These are phyloP conservation scores for Micropterix aruncella DNA, from an alignment of 2,888 invertebrate species.

Conservation along the genomic window DNA sequence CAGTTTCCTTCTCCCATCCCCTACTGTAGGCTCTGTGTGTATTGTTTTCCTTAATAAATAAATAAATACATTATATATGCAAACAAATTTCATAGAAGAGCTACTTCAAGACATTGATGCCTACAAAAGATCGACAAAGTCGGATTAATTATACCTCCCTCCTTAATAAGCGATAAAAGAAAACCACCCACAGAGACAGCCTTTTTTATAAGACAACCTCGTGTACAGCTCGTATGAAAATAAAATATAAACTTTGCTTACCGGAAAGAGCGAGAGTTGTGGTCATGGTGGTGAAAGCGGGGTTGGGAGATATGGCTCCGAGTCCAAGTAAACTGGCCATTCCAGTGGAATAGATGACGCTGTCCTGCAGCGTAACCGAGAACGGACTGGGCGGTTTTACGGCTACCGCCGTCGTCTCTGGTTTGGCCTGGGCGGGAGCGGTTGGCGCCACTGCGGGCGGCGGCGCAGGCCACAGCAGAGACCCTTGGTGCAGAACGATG, in stretches of 20 bases:
- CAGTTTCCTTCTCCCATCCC: too few relatives aligned
- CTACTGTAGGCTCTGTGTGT: too few relatives aligned
- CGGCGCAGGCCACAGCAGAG: conserved; percentile 62
- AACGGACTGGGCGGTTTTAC: conserved; percentile 47
- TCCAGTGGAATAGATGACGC: conserved; percentile 54
- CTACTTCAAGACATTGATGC: too few relatives aligned
- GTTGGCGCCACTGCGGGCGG: conserved; percentile 34
- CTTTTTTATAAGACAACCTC: too few relatives aligned
- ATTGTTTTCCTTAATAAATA: too few relatives aligned
- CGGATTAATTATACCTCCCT: neutral
- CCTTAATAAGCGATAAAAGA: neutral
- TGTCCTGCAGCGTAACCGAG: conserved; percentile 50
- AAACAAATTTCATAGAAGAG: too few relatives aligned
- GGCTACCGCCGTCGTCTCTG: conserved; percentile 26
- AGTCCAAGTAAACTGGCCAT: conserved; percentile 54
- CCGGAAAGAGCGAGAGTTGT: conserved; percentile 74
- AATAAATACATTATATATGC: too few relatives aligned
- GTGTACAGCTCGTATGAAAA: too few relatives aligned
- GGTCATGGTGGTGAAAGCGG: conserved; percentile 76
- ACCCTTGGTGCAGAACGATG: conserved; percentile 61
- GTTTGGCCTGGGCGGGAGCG: conserved; percentile 23
- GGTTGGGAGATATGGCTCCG: conserved; percentile 66
- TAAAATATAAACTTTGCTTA: conserved; percentile 36
- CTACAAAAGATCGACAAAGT: too few relatives aligned
- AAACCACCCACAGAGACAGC: neutral